Base-by-base conservation (phyloP, 1,140 invertebrate species). In the Galleria mellonella region DNA sequence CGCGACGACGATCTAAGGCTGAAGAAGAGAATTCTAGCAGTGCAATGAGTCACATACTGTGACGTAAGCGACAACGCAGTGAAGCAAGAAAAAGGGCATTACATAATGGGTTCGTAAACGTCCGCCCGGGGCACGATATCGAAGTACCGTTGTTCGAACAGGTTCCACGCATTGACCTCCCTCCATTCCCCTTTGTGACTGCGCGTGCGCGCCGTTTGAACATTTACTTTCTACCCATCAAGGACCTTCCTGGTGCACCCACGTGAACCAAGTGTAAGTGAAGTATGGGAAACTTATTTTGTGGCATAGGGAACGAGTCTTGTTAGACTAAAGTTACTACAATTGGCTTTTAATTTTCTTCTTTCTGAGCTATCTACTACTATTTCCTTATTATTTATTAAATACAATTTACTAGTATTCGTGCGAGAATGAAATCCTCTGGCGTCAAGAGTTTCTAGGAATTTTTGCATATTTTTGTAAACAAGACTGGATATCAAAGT, bases 141-240 rank as follows among this genome's bases (percentile, higher is more conserved):
- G 46, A 64, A 6, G 67, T 83, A 79, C 78, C 78, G 75, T 81
- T 83, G 72, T 41, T 60, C 51, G 62, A 74, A 78, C 78, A 83
- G 78, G 78, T 83, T 83, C 58, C 62, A 65, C 62, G 66, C 62
- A 63, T 60, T 58, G 54, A 28, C 47, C 51, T 43, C 56, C 36
- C 51, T 13, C 46, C 43, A 32, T 51, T 40, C 49, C 32, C 48
- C 56, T 27, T 49, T 46, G 43, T 38, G 33, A 29, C 41, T 46
- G 50, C 59, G 60, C 68, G 58, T 57, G 55, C 67, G 51, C 59
- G 40, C 47, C 62, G 46, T 64, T 60, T 58, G 56, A 63, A 59
- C 70, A 72, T 81, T 83, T 83, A 83, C 79, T 83, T 81, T 83
- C 74, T 78, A 78, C 65, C 63, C 66, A 78, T 75, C 72, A 78